Conservation (phyloP, 2,797 vertebrate species). For the Chaetophractus vellerosus region DNA sequence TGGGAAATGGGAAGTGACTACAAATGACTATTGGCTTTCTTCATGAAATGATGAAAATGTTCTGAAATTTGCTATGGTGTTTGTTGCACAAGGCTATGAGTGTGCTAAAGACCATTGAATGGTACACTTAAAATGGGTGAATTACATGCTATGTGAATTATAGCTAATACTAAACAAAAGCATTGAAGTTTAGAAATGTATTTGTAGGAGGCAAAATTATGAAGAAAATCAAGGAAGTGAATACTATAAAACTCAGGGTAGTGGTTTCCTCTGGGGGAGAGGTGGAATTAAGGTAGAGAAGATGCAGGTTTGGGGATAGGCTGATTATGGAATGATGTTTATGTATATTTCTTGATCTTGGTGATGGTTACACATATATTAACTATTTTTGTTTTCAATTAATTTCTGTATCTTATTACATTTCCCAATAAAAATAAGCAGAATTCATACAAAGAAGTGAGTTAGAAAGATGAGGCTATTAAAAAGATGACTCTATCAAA, state of each 20-base stretch:
- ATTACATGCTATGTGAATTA: background rate
- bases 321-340: background rate
- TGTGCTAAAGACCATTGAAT: too few relatives aligned
- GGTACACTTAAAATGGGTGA: too few relatives aligned
- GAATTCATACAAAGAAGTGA: background rate
- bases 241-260: too few relatives aligned
- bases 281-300: background rate
- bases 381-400: background rate
- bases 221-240: too few relatives aligned
- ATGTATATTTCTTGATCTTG: background rate
- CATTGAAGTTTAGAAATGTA: background rate
- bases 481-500: background rate
- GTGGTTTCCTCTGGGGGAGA: background rate
- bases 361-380: background rate
- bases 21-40: too few relatives aligned
- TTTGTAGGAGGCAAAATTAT: too few relatives aligned
- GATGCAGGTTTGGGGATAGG: background rate
- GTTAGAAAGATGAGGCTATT: background rate
- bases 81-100: too few relatives aligned
- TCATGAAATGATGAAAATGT: background rate
- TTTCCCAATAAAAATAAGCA: background rate
- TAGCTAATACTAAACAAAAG: background rate
- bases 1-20: too few relatives aligned
- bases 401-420: background rate
- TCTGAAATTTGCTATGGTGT: background rate